Base-by-base conservation (phyloP, 2,113 vertebrate species). In the Ceyx cyanopectus region DNA sequence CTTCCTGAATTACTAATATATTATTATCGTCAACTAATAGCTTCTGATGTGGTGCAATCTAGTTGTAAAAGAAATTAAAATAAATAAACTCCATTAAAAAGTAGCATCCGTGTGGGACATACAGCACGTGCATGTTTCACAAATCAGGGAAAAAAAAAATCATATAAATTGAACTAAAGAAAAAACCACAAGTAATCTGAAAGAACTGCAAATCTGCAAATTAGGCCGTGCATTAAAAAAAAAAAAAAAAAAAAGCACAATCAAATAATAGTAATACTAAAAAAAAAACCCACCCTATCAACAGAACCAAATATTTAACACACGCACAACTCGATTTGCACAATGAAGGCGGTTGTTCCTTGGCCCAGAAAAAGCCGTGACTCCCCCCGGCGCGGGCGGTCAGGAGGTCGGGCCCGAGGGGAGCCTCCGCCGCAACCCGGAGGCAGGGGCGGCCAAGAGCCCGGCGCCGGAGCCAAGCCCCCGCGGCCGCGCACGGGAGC, bases 371-470 rank as follows among this genome's bases (percentile, higher is more conserved):
- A 72, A 75, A 63, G 94, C 94, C 78, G 34, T 48, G 89, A 90
- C 92, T 85, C 79, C 85, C 91, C 74, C 77, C 14, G 68, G 85
- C 32, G 84, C 85, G 75, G 90, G 17, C 62, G 93, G 81, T 72
- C 87, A 43, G 82, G 85, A 84, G 92, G 94, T 93, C 93, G 62
- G 41, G 69, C 92, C 61, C 53, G 89, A 61, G 75, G 81, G 87
- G 89, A 43, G 95, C 93, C 89, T 48, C 29, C 69, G 95, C 34
- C 79, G 89, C 94, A 95, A 40, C 94, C 89, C 79, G 72, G 68
- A 40, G 92, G 83, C 86, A 41, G 85, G 85, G 78, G 73, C 85
- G 67, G 87, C 3, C 50, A 9, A 21, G 51, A 41, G 50, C 54
- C 56, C 60, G 77, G 46, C 68, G 76, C 57, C 75, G 68, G 29